Conservation (phyloP, 2,113 vertebrate species). For the Nyctibius bracteatus region DNA sequence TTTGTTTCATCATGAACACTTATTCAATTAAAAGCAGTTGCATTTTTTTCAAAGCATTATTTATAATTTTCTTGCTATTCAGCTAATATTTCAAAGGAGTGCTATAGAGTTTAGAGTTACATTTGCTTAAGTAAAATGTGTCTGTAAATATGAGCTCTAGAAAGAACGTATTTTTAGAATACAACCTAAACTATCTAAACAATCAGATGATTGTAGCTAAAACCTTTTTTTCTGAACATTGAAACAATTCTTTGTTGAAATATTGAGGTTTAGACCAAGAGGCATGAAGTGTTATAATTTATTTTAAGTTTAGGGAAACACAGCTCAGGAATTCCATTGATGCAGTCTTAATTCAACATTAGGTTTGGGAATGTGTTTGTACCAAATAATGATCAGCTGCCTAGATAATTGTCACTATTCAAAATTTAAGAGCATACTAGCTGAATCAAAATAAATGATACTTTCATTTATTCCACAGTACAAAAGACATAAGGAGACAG, state of each 20-base stretch:
- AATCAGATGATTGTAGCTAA: neutral
- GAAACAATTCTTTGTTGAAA: neutral
- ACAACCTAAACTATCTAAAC: neutral
- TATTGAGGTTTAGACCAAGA: neutral
- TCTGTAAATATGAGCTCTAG: neutral
- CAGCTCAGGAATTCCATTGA: neutral
- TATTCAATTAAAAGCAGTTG: constrained; percentile 8
- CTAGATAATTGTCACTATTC: neutral
- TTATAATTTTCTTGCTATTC: neutral
- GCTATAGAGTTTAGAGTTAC: neutral
- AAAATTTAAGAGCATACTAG: neutral
- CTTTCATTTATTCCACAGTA: neutral
- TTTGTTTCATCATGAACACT: neutral
- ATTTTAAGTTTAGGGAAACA: neutral
- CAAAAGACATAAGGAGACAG: neutral
- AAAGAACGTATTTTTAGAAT: neutral
- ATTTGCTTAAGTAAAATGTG: neutral
- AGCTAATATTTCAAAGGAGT: neutral
- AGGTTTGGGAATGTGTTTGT: neutral
- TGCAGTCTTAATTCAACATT: neutral
- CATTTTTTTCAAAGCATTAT: neutral
- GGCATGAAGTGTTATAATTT: neutral
- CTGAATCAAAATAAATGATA: neutral
- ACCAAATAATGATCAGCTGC: neutral
- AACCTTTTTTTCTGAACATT: neutral